Evolutionary conservation across 2,113 vertebrate species (phyloP).

Genomic region (Turdus rufiventris): DNA sequence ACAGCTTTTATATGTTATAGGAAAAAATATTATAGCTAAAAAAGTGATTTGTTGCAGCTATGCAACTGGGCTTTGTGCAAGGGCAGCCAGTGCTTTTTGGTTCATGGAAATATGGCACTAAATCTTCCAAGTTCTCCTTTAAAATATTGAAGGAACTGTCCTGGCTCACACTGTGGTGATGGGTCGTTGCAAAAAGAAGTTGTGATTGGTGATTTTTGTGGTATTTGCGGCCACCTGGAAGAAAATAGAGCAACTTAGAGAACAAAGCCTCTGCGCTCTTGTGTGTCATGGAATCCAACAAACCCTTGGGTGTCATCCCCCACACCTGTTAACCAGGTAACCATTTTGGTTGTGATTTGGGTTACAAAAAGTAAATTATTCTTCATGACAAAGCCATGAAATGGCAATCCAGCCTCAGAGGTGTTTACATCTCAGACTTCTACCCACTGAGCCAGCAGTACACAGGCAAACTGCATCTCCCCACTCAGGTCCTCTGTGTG

Average conservation of each 20-base stretch:
- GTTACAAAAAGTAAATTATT: background rate
- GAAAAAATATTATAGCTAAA: background rate
- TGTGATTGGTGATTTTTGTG: background rate
- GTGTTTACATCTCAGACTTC: background rate
- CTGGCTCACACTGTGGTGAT: background rate
- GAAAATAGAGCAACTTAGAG: background rate
- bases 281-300: background rate
- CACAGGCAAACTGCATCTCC: background rate
- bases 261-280: background rate
- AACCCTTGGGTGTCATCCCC: fast-evolving
- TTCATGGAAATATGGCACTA: background rate
- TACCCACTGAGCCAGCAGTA: background rate
- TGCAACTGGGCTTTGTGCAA: background rate
- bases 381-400: background rate
- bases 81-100: background rate
- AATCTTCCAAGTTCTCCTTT: background rate
- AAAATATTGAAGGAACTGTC: background rate
- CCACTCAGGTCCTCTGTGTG: background rate
- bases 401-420: background rate
- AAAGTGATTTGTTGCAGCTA: background rate
- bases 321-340: background rate
- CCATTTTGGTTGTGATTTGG: fast-evolving
- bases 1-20: background rate
- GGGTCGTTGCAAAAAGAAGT: background rate
- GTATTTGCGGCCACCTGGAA: background rate